phyloP scores from a whole-genome alignment of 1,140 invertebrate species.

The Copidosoma floridanum region DNA sequence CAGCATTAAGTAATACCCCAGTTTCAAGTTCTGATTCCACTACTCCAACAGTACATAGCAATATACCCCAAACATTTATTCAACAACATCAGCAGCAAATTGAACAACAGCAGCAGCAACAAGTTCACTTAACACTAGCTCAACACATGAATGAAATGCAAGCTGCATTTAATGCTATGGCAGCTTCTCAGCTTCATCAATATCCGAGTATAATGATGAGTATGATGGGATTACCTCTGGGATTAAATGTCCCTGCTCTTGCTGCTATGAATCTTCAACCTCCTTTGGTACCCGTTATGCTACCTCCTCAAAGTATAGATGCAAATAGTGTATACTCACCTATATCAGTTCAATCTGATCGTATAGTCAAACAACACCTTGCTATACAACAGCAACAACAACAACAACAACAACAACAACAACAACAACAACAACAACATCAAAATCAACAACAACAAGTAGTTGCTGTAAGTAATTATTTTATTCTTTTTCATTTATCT shows the following conservation, averaged over 20 bases:
- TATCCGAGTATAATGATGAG: conserved; percentile 60
- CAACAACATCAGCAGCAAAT: conserved; percentile 25
- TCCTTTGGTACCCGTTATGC: conserved; percentile 85
- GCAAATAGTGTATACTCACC: conserved; percentile 58
- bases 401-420: too few species aligned
- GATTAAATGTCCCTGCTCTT: conserved; percentile 78
- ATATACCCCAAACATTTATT: conserved; percentile 54
- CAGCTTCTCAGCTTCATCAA: conserved; percentile 67
- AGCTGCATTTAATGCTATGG: conserved; percentile 81
- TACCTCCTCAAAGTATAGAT: conserved; percentile 77
- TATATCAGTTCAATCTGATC: conserved; percentile 55
- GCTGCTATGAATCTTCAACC: conserved; percentile 87
- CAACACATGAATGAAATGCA: conserved; percentile 84
- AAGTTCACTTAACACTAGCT: conserved; percentile 63
- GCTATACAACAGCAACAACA: conserved; percentile 61
- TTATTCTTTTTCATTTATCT: too few species aligned
- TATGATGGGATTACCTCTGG: conserved; percentile 79
- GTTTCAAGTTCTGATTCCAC: conserved; percentile 63
- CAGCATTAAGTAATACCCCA: conserved; percentile 60
- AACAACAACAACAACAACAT: too few species aligned
- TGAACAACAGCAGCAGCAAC: conserved; percentile 43
- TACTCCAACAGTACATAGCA: conserved; percentile 53
- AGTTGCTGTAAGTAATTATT: conserved; percentile 13
- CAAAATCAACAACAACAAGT: conserved; percentile 8
- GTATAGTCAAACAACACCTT: conserved; percentile 69